phyloP scores from a whole-genome alignment of 2,888 invertebrate species.

The Eristalis pertinax region DNA sequence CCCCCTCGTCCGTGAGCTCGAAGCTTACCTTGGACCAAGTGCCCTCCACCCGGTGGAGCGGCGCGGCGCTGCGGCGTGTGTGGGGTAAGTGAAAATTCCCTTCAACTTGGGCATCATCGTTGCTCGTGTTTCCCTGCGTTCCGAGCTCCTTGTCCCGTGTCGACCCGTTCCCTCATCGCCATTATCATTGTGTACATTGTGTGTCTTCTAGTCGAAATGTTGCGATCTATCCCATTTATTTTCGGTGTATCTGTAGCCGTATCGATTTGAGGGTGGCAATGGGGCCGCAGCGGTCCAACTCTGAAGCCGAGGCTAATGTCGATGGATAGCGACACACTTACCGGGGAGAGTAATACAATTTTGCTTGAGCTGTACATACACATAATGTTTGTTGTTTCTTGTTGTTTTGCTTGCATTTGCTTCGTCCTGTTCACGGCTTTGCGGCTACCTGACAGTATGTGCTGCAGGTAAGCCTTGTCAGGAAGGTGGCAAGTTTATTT shows the following conservation, averaged over 20 bases:
- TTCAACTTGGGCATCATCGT: background rate
- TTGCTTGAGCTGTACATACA: background rate
- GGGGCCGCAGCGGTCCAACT: slow-evolving; percentile 19
- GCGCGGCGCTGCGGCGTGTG: background rate
- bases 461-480: background rate
- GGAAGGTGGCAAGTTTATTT: background rate
- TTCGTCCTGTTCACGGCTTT: background rate
- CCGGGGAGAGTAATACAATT: slow-evolving; percentile 20
- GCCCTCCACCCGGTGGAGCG: background rate
- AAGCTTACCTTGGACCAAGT: background rate
- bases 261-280: slow-evolving; percentile 31
- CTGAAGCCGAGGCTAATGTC: slow-evolving; percentile 21
- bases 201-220: slow-evolving; percentile 32
- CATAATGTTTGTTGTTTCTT: background rate
- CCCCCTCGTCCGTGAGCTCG: background rate
- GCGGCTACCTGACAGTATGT: slow-evolving; percentile 4
- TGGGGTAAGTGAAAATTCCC: background rate
- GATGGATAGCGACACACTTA: slow-evolving; percentile 6
- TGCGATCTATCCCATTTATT: slow-evolving; percentile 34
- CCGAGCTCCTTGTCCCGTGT: background rate
- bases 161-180: slow-evolving; percentile 12
- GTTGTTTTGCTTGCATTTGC: background rate
- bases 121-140: background rate
- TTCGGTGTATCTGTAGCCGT: slow-evolving; percentile 11
- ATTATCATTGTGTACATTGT: slow-evolving; percentile 25